phyloP scores from a whole-genome alignment of 2,888 invertebrate genomes.

The Ceramica pisi region DNA sequence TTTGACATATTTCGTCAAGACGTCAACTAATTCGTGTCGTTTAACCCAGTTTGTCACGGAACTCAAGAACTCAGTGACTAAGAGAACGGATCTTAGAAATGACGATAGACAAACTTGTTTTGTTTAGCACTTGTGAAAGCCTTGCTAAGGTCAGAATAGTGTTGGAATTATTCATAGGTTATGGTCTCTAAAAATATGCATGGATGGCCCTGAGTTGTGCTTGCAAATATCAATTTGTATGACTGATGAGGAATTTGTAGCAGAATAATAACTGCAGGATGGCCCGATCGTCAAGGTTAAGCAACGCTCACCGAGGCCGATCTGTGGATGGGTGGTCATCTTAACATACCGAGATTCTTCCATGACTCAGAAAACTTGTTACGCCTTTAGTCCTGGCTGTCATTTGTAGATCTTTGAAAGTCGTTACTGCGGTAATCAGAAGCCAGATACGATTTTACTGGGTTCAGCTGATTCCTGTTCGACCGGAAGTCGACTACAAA shows the following conservation, averaged over 20 bases:
- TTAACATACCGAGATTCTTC: neutral
- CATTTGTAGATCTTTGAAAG: neutral
- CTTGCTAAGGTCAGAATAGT: conserved; percentile 42
- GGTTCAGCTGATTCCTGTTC: neutral
- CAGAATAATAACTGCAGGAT: no score
- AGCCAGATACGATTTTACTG: neutral
- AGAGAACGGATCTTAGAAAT: conserved; percentile 42
- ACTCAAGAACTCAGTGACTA: conserved; percentile 53
- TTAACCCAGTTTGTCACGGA: conserved; percentile 50
- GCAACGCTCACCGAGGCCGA: neutral
- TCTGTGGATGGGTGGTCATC: neutral
- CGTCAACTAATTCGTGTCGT: conserved; percentile 34
- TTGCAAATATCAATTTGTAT: conserved; percentile 19
- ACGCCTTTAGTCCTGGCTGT: neutral
- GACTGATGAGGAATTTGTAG: neutral
- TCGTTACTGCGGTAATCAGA: neutral
- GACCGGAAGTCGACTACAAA: no score
- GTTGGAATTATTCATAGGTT: conserved; percentile 46
- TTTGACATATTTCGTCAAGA: conserved; percentile 50
- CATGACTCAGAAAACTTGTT: neutral
- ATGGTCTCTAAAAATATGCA: conserved; percentile 23
- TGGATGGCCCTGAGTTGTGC: conserved; percentile 10
- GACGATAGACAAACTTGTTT: conserved; percentile 39
- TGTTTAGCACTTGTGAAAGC: conserved; percentile 50
- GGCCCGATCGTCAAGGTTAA: neutral